Conservation (phyloP, 2,797 vertebrate species). For the Gorsachius magnificus region DNA sequence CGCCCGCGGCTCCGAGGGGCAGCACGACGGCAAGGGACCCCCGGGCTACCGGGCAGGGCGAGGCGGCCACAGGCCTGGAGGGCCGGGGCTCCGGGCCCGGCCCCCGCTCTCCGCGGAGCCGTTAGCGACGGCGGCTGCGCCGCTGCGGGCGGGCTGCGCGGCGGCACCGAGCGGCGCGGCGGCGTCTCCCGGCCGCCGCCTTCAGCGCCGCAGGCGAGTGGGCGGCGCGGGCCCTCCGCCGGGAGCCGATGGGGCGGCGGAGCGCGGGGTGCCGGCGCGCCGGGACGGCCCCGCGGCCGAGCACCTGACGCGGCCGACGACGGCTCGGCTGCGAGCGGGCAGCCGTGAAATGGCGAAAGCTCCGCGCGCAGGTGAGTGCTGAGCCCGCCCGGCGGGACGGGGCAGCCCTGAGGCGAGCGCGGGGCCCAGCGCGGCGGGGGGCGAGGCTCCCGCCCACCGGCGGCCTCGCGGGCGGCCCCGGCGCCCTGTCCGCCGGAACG, state of each 20-base stretch:
- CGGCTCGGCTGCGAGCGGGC: neutral
- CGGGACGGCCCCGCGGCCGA: neutral
- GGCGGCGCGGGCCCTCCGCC: slow-evolving; percentile 6
- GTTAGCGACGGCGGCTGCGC: slow-evolving; percentile 66
- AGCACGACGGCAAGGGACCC: neutral
- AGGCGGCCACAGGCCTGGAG: neutral
- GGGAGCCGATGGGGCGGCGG: neutral
- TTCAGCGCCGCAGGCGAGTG: neutral
- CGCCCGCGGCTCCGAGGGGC: neutral
- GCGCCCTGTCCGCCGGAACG: neutral
- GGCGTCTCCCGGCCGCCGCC: neutral
- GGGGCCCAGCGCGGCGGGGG: neutral
- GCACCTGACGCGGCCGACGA: neutral
- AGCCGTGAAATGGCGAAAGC: slow-evolving; percentile 39
- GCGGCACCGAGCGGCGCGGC: slow-evolving; percentile 35
- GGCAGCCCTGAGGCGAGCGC: neutral
- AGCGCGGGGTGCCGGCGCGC: neutral
- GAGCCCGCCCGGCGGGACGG: neutral
- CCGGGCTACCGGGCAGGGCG: neutral
- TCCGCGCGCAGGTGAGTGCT: slow-evolving; percentile 53
- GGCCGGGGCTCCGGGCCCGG: neutral
- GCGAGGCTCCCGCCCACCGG: neutral
- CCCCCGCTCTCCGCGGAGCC: neutral
- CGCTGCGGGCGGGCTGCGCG: neutral
- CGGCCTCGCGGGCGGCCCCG: neutral